Conservation (phyloP, 1,140 invertebrate species). For the Sogatella furcifera region DNA sequence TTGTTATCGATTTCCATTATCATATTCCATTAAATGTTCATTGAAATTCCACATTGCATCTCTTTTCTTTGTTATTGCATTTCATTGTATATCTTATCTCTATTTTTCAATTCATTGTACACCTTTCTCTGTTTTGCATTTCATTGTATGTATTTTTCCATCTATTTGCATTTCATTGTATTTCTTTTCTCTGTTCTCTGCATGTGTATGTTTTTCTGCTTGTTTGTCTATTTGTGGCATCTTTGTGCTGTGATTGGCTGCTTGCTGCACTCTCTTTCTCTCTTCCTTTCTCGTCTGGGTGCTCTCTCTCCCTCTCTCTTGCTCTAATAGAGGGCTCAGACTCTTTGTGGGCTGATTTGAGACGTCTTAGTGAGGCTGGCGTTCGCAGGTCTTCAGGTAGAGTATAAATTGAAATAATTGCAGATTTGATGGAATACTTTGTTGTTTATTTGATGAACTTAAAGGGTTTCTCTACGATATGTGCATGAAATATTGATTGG, state of each 20-base stretch:
- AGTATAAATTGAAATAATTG: constrained; percentile 4
- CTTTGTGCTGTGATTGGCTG: neutral
- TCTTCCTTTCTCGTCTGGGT: constrained; percentile 6
- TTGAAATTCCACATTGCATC: too few species aligned
- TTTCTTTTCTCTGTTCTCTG: constrained; percentile 10
- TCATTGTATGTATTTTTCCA: neutral
- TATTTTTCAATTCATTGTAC: too few species aligned
- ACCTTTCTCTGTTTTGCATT: too few species aligned
- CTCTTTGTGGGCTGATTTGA: constrained; percentile 22
- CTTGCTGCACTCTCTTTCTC: neutral
- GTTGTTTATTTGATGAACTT: neutral
- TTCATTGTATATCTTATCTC: too few species aligned
- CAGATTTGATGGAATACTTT: neutral
- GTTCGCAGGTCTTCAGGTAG: constrained; percentile 25
- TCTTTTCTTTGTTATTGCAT: too few species aligned
- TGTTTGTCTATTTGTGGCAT: neutral
- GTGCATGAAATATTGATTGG: too few species aligned
- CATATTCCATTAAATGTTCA: too few species aligned
- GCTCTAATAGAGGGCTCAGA: constrained; percentile 15
- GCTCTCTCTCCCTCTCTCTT: constrained; percentile 13
- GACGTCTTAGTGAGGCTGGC: constrained; percentile 25
- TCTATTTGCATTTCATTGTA: neutral
- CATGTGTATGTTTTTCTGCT: neutral
- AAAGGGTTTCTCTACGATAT: too few species aligned
- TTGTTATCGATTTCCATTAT: too few species aligned